phyloP scores from a whole-genome alignment of 2,797 vertebrate genomes.

The Psittacula derbiana region DNA sequence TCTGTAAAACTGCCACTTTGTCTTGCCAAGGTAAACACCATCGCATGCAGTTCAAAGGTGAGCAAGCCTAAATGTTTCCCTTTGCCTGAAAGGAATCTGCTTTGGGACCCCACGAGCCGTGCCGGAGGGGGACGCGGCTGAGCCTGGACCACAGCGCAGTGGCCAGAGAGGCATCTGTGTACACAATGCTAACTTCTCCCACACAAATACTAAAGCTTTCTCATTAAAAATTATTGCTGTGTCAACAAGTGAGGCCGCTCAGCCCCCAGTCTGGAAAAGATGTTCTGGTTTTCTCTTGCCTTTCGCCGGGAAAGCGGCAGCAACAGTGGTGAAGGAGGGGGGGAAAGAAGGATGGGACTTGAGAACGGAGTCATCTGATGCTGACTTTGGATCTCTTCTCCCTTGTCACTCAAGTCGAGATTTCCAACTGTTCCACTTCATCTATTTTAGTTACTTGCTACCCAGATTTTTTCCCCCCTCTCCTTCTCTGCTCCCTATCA shows the following conservation, averaged over 20 bases:
- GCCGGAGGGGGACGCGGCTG: conserved; percentile 79
- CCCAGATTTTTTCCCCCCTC: conserved; percentile 27
- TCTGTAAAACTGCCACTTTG: conserved; percentile 99
- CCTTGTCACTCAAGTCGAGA: conserved; percentile 63
- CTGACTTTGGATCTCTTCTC: conserved; percentile 51
- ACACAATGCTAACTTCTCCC: conserved; percentile 84
- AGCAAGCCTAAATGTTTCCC: conserved; percentile 94
- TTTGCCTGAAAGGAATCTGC: conserved; percentile 88
- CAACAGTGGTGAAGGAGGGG: background rate
- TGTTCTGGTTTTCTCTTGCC: conserved; percentile 60
- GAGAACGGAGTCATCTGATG: conserved; percentile 63
- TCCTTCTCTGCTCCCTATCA: conserved; percentile 18
- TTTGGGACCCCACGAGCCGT: conserved; percentile 82
- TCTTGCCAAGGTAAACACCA: conserved; percentile 98
- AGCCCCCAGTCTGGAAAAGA: conserved; percentile 79
- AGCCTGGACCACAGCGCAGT: conserved; percentile 55
- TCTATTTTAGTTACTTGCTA: conserved; percentile 64
- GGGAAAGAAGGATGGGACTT: conserved; percentile 20
- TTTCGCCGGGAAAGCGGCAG: conserved; percentile 41
- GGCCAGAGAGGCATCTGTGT: conserved; percentile 86
- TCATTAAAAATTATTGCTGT: conserved; percentile 86
- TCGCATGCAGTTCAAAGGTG: conserved; percentile 96
- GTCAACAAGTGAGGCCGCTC: conserved; percentile 80
- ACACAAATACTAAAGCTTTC: conserved; percentile 85
- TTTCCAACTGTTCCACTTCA: conserved; percentile 64